Evolutionary conservation across 2,113 vertebrate genomes (phyloP).

Genomic region (Calyptommatus sinebrachiatus): DNA sequence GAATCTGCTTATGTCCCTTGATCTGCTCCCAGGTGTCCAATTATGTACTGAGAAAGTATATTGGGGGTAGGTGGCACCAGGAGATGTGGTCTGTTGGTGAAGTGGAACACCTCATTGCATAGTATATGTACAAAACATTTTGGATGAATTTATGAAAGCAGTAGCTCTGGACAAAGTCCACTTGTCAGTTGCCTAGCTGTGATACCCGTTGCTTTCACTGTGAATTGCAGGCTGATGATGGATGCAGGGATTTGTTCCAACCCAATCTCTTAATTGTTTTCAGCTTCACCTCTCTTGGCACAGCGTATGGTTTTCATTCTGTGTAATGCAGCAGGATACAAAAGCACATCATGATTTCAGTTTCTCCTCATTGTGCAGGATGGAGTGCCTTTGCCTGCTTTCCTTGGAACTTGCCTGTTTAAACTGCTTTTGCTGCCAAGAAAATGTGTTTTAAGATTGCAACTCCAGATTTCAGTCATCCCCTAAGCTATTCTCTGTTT

Average conservation of each 20-base stretch:
- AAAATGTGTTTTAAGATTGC: slow-evolving; percentile 12
- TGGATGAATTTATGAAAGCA: neutral
- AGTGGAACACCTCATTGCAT: accelerated
- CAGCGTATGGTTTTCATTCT: slow-evolving; percentile 9
- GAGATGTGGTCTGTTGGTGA: accelerated
- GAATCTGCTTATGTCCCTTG: neutral
- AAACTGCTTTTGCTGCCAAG: neutral
- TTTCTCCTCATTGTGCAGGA: neutral
- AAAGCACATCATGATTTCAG: slow-evolving; percentile 1
- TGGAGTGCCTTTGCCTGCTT: slow-evolving; percentile 1
- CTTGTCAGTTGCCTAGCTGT: neutral
- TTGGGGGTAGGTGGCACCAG: neutral
- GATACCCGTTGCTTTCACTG: neutral
- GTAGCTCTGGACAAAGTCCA: neutral
- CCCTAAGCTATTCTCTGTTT: neutral
- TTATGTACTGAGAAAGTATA: neutral
- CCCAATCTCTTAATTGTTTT: slow-evolving; percentile 32
- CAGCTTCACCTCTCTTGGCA: slow-evolving; percentile 3
- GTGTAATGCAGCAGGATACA: neutral
- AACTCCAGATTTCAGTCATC: neutral
- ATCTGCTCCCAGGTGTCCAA: slow-evolving; percentile 10
- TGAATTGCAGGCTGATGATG: neutral
- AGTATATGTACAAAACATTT: accelerated
- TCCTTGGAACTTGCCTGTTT: neutral
- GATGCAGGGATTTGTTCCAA: slow-evolving; percentile 19